Percentiles rank a stretch among this genome's conserved stretches.
These are phyloP conservation scores for Melangyna quadrimaculata DNA, from an alignment of 2,888 invertebrate species.

Conservation along the genomic window DNA sequence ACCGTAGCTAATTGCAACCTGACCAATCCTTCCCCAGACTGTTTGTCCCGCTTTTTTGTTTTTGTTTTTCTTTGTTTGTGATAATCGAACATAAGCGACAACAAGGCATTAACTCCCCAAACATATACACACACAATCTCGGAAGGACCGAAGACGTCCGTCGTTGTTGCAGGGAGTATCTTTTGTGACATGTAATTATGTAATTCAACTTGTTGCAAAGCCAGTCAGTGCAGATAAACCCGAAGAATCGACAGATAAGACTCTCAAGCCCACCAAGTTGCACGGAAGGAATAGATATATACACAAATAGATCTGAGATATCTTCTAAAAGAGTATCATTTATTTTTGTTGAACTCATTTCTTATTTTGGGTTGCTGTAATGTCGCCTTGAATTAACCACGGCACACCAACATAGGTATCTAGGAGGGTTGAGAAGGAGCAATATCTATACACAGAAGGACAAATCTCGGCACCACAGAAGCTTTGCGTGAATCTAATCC, in stretches of 20 bases:
- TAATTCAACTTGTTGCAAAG: conserved; percentile 63
- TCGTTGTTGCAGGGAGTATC: conserved; percentile 18
- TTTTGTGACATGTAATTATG: conserved; percentile 69
- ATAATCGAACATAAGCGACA: conserved; percentile 70
- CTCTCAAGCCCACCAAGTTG: conserved; percentile 46
- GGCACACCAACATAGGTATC: conserved; percentile 1
- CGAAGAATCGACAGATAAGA: conserved; percentile 58
- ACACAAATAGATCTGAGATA: conserved; percentile 31
- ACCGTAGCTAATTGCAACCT: conserved; percentile 69
- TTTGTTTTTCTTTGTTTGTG: conserved; percentile 31
- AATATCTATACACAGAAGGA: not conserved
- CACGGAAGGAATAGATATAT: conserved; percentile 53
- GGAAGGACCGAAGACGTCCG: not conserved
- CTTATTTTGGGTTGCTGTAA: conserved; percentile 37
- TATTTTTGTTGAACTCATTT: conserved; percentile 40
- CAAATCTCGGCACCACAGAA: conserved; percentile 56
- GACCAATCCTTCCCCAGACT: conserved; percentile 19
- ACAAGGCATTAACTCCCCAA: conserved; percentile 47
- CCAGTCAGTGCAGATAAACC: conserved; percentile 27
- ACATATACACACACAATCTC: conserved; percentile 1
- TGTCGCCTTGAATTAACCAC: conserved; percentile 51
- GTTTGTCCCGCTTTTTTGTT: not conserved
- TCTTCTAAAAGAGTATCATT: not conserved
- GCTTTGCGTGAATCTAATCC: conserved; percentile 69
- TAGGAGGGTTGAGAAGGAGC: not conserved